Percentiles rank a stretch among this genome's conserved stretches.
phyloP scores from a whole-genome alignment of 2,888 invertebrate species.

The Drosophila melanosoma region DNA sequence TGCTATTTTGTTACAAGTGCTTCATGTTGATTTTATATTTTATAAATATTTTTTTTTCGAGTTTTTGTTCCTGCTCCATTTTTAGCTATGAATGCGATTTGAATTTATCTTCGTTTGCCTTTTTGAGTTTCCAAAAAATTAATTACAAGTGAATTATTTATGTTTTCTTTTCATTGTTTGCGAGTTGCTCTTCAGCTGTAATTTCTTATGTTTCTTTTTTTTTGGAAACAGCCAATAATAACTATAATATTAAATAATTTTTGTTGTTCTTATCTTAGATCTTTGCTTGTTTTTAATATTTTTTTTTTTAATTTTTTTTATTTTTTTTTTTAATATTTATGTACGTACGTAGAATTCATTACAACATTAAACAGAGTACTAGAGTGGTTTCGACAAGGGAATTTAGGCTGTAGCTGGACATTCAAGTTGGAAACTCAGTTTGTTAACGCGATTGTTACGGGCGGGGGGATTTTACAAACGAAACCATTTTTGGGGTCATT shows the following conservation, averaged over 20 bases:
- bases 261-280: slow-evolving; percentile 13
- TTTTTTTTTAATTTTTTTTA: slow-evolving; percentile 26
- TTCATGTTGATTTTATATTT: slow-evolving; percentile 57
- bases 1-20: slow-evolving; percentile 81
- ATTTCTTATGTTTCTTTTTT: slow-evolving; percentile 37
- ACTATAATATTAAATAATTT: slow-evolving; percentile 56
- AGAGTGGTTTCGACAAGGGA: slow-evolving; percentile 44
- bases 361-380: slow-evolving; percentile 76
- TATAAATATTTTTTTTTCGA: slow-evolving; percentile 19
- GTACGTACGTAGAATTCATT: slow-evolving; percentile 61
- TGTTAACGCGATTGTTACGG: slow-evolving; percentile 30
- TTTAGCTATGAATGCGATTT: slow-evolving; percentile 51
- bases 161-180: slow-evolving; percentile 22
- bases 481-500: slow-evolving; percentile 59
- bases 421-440: slow-evolving; percentile 49
- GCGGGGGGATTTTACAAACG: slow-evolving; percentile 54
- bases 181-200: slow-evolving; percentile 25
- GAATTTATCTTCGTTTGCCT: slow-evolving; percentile 41
- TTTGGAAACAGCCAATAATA: slow-evolving; percentile 60
- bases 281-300: slow-evolving; percentile 7
- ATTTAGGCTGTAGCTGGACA: slow-evolving; percentile 48
- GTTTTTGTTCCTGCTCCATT: slow-evolving; percentile 31
- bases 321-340: slow-evolving; percentile 42
- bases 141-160: slow-evolving; percentile 44
- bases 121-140: slow-evolving; percentile 55